These are phyloP conservation scores for Dreissena rostriformis DNA, from an alignment of 1,140 invertebrate species.

Conservation along the genomic window DNA sequence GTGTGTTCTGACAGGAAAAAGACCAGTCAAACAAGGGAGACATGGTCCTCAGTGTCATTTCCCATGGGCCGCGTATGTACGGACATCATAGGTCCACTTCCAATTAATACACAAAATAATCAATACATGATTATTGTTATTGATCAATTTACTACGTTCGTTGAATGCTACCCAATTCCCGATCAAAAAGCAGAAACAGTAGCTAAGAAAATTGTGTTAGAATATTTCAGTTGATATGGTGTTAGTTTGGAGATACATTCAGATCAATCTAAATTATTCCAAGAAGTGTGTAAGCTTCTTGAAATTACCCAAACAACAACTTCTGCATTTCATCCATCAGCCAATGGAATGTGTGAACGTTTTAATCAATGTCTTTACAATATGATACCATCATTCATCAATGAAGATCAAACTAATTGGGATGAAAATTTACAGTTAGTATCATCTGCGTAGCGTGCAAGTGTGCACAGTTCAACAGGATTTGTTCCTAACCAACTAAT, in stretches of 20 bases:
- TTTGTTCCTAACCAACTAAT: conserved; percentile 43
- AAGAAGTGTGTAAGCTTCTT: conserved; percentile 32
- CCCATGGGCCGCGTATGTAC: conserved; percentile 22
- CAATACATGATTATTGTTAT: conserved; percentile 31
- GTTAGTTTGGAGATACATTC: background rate
- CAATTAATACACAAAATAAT: conserved; percentile 1
- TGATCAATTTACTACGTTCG: conserved; percentile 38
- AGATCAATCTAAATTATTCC: conserved; percentile 58
- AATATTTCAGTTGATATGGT: conserved; percentile 15
- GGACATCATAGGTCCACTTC: conserved; percentile 19
- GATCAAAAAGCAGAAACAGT: conserved; percentile 22
- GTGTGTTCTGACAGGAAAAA: too few species aligned
- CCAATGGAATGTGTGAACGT: conserved; percentile 62
- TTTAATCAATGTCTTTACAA: conserved; percentile 62
- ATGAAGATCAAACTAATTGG: conserved; percentile 53
- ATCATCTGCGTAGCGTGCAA: conserved; percentile 44
- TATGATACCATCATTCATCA: conserved; percentile 38
- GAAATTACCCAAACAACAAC: conserved; percentile 58
- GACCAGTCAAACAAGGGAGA: too few species aligned
- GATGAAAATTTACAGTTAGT: conserved; percentile 44
- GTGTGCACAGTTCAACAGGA: conserved; percentile 42
- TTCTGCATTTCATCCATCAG: conserved; percentile 59
- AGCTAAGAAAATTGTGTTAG: conserved; percentile 21
- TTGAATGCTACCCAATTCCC: conserved; percentile 52
- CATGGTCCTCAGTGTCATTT: conserved; percentile 30